These are phyloP conservation scores for Miichthys miiuy DNA, from an alignment of 2,797 vertebrate species.

Conservation along the genomic window DNA sequence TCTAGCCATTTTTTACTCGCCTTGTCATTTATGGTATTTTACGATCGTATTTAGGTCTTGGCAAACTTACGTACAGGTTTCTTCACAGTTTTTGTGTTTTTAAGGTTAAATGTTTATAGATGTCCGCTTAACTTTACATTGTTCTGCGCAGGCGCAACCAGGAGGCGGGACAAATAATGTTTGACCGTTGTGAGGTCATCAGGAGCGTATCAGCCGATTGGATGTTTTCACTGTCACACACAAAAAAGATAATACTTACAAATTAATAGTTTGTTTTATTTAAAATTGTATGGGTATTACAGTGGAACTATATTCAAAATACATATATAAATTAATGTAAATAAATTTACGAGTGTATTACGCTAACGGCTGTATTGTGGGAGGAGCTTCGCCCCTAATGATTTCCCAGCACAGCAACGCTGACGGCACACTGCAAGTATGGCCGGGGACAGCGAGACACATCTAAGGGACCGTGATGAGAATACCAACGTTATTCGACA, in stretches of 20 bases:
- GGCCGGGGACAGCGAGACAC: constrained; percentile 94
- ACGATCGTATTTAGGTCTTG: not conserved
- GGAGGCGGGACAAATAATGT: constrained; percentile 1
- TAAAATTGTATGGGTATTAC: accelerated
- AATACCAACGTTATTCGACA: constrained; percentile 83
- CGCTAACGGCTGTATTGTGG: constrained; percentile 33
- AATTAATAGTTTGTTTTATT: not conserved
- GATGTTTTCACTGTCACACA: constrained; percentile 22
- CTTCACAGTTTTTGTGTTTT: not conserved
- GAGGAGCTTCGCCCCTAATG: constrained; percentile 57
- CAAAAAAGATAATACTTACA: not conserved
- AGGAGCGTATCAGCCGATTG: constrained; percentile 17
- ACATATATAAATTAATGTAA: not conserved
- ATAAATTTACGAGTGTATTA: not conserved
- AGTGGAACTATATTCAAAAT: not conserved
- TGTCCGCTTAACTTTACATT: not conserved
- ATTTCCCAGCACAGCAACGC: constrained; percentile 35
- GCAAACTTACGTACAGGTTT: not conserved
- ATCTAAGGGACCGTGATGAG: constrained; percentile 84
- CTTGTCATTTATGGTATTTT: not conserved
- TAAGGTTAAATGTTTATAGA: not conserved
- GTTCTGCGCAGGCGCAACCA: not conserved
- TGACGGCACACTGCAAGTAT: constrained; percentile 82
- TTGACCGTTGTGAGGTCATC: not conserved
- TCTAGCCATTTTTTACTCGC: not conserved